Conservation (phyloP, 2,797 vertebrate genomes). For the Pangasius djambal region DNA sequence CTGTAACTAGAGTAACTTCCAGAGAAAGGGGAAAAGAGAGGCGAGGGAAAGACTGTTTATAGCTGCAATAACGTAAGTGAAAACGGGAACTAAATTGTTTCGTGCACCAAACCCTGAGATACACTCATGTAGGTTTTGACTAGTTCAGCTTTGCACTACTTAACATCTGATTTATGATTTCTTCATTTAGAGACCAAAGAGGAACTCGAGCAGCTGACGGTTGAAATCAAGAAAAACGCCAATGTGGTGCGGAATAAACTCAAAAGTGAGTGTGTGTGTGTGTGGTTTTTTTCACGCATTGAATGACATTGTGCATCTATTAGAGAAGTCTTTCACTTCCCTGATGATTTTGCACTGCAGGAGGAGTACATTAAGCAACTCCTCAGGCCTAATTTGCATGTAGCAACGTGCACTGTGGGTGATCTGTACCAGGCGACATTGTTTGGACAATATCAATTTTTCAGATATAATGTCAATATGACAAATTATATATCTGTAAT, state of each 20-base stretch:
- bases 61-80: not conserved
- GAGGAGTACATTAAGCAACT: not conserved
- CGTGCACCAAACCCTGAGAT: not conserved
- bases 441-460: not conserved
- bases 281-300: not conserved
- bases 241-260: slow-evolving; percentile 85
- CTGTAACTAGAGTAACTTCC: not conserved
- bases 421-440: not conserved
- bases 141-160: not conserved
- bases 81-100: not conserved
- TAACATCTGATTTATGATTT: not conserved
- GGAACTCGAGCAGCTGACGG: slow-evolving; percentile 86
- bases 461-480: not conserved
- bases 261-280: slow-evolving; percentile 80
- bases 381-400: not conserved
- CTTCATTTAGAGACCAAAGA: slow-evolving; percentile 84
- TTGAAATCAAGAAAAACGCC: slow-evolving; percentile 89
- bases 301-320: not conserved
- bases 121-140: not conserved
- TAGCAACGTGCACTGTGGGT: not conserved
- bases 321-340: not conserved
- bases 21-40: not conserved
- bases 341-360: not conserved
- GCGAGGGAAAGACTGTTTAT: not conserved
- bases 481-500: not conserved